Evolutionary conservation across 2,888 invertebrate species (phyloP).

Genomic region (Drosophila birchii): DNA sequence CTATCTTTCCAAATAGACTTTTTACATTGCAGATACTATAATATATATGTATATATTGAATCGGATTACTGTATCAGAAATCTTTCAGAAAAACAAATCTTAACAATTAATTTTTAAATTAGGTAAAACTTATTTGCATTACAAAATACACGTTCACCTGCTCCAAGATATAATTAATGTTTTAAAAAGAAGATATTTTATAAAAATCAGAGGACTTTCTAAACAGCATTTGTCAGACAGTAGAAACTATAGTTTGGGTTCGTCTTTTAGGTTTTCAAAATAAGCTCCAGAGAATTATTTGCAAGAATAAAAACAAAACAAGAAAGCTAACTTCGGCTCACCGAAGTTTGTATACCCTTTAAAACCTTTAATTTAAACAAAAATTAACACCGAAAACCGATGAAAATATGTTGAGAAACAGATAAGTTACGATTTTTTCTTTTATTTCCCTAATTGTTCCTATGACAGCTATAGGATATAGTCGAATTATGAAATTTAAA

Average conservation of each 20-base stretch:
- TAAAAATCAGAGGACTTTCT: background rate
- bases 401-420: no score
- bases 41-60: no score
- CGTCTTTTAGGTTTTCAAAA: background rate
- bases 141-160: background rate
- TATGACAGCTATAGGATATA: no score
- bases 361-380: no score
- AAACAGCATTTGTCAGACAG: background rate
- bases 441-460: no score
- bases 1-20: background rate
- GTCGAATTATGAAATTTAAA: no score
- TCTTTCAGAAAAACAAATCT: background rate
- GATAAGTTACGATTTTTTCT: no score
- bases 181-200: background rate
- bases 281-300: background rate
- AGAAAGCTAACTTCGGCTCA: no score
- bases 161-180: background rate
- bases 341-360: no score
- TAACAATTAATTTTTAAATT: background rate
- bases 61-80: no score
- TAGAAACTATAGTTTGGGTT: background rate
- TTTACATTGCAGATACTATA: no score
- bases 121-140: background rate
- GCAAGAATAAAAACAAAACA: background rate
- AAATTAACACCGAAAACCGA: no score